Conservation (phyloP, 1,140 invertebrate genomes). For the Procambarus clarkii region DNA sequence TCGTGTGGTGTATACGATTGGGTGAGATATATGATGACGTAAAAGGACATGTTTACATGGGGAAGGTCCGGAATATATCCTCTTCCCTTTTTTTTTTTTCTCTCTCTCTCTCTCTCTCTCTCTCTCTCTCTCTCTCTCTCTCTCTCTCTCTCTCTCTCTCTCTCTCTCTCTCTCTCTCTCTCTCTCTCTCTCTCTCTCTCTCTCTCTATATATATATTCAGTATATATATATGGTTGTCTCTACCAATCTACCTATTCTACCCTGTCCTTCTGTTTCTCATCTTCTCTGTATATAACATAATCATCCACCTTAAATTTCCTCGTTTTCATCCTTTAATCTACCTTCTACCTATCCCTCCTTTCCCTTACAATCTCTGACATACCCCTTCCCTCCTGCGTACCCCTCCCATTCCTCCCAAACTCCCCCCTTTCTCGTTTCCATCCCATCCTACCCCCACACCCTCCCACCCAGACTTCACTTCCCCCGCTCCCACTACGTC, state of each 20-base stretch:
- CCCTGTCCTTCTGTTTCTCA: not conserved
- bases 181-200: not conserved
- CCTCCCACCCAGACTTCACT: no score
- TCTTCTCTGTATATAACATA: not conserved
- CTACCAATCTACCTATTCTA: no score
- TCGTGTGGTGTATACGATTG: no score
- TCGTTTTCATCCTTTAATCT: not conserved
- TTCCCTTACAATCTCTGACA: not conserved
- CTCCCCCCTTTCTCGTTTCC: no score
- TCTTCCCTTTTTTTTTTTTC: not conserved
- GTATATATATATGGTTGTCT: no score
- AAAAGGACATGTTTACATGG: no score
- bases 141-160: not conserved
- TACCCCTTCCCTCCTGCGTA: no score
- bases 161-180: not conserved
- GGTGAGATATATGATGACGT: no score
- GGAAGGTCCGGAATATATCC: no score
- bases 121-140: constrained; percentile 5
- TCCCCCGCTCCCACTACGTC: not conserved
- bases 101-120: constrained; percentile 13
- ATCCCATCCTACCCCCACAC: no score
- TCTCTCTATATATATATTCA: no score
- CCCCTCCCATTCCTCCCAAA: not conserved
- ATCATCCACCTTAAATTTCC: not conserved
- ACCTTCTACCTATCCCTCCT: not conserved